Base-by-base conservation (phyloP, 2,113 vertebrate genomes). In the Paramormyrops kingsleyae region DNA sequence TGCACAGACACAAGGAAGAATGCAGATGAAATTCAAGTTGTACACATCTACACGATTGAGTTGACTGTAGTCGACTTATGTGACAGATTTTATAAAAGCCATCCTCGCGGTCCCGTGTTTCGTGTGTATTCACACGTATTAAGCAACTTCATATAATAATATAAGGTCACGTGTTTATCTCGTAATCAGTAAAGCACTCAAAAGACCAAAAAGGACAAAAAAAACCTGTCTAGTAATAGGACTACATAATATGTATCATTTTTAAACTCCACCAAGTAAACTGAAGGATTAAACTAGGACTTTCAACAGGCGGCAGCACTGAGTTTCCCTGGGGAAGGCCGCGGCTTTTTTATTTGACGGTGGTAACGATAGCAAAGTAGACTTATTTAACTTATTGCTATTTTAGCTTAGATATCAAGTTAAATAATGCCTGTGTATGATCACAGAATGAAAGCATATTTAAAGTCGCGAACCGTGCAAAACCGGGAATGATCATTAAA, bases 281-380 rank as follows among this genome's bases (percentile, higher is more conserved):
- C 49, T 27, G 53, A 86, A 4, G n/a, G 70, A 8, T 49, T 31
- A 35, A 47, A 83, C n/a, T 46, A 35, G 50, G 5, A 42, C 50
- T 66, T 62, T 66, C 90, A 56, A 62, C 52, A 89, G 90, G 87
- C 83, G 90, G 90, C 90, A 90, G 74, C 85, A 50, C 59, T 35
- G 90, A 89, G 77, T 74, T 86, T 4, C 70, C 49, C 42, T 53
- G n/a, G 70, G 83, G 53, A 52, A 13, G 12, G 46, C 21, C n/a
- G 15, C n/a, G 7, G 15, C 9, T 24, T 84, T 83, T 84, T 84
- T 24, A 84, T 10, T 46, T 84, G 83, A 46, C 17, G 46, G 44
- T 47, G 83, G 42, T 1, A 21, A 84, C 24, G 44, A 44, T 84
- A 47, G 12, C 83, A 46, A 47, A 84, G 44, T n/a, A 47, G 83